phyloP scores from a whole-genome alignment of 1,140 invertebrate genomes.

The Oscheius sp. region DNA sequence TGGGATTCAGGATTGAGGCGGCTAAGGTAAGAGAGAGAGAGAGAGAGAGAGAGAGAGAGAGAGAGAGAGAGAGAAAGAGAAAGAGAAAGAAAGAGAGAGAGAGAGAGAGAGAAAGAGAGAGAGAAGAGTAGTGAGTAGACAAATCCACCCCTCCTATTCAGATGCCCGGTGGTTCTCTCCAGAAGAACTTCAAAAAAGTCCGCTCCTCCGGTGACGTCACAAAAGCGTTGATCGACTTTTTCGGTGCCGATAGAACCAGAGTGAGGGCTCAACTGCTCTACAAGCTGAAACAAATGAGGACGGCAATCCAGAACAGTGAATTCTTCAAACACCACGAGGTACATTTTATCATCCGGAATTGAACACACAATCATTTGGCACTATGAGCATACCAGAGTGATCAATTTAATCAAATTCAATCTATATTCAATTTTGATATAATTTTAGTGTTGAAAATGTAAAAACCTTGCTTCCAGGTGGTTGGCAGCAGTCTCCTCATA shows the following conservation, averaged over 20 bases:
- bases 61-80: too few relatives aligned
- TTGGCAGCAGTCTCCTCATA: conserved; percentile 90
- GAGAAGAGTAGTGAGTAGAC: too few relatives aligned
- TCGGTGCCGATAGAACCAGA: conserved; percentile 70
- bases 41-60: neutral
- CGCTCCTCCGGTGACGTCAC: conserved; percentile 79
- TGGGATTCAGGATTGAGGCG: conserved; percentile 94
- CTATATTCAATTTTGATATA: neutral
- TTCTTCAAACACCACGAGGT: conserved; percentile 90
- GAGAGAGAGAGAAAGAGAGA: too few relatives aligned
- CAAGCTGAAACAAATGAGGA: conserved; percentile 77
- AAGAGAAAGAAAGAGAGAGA: too few relatives aligned
- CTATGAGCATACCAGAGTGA: too few relatives aligned
- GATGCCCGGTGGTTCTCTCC: conserved; percentile 78
- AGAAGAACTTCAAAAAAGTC: conserved; percentile 95
- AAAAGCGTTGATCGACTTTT: conserved; percentile 78
- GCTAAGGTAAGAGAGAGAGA: too few relatives aligned
- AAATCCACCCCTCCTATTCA: too few relatives aligned
- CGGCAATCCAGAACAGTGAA: conserved; percentile 75
- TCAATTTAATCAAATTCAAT: too few relatives aligned
- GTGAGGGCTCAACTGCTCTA: conserved; percentile 77
- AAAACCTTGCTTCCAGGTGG: conserved; percentile 76
- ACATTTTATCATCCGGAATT: too few relatives aligned
- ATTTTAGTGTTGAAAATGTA: conserved; percentile 10
- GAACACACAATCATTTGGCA: too few relatives aligned